phyloP scores from a whole-genome alignment of 2,113 vertebrate species.

The Elachura formosa region DNA sequence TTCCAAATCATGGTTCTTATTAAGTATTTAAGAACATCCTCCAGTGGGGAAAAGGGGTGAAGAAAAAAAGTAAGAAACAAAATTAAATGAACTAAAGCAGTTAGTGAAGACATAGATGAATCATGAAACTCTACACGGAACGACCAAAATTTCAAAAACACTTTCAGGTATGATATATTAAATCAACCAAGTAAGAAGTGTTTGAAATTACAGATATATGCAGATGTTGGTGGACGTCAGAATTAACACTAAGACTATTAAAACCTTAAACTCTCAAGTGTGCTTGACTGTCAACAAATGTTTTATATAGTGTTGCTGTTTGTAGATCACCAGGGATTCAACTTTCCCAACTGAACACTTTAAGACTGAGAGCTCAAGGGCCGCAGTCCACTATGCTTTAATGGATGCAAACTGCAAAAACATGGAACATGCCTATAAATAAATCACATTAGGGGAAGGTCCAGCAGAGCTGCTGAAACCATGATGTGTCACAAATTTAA shows the following conservation, averaged over 20 bases:
- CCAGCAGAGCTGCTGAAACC: neutral
- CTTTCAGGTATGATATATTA: slow-evolving; percentile 65
- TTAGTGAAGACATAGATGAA: slow-evolving; percentile 57
- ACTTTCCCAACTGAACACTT: neutral
- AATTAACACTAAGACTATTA: slow-evolving; percentile 66
- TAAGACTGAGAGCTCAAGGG: neutral
- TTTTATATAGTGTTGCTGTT: neutral
- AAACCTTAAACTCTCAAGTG: slow-evolving; percentile 52
- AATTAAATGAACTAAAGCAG: slow-evolving; percentile 12
- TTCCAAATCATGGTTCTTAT: slow-evolving; percentile 59
- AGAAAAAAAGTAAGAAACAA: neutral
- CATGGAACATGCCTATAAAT: neutral
- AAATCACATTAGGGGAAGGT: neutral
- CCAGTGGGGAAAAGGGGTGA: slow-evolving; percentile 2
- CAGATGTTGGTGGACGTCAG: slow-evolving; percentile 39
- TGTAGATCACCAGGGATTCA: neutral
- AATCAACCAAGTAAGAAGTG: slow-evolving; percentile 58
- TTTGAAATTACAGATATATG: slow-evolving; percentile 47
- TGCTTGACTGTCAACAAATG: slow-evolving; percentile 45
- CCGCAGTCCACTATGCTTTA: neutral
- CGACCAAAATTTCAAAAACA: slow-evolving; percentile 62
- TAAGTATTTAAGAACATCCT: slow-evolving; percentile 67
- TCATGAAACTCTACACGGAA: slow-evolving; percentile 37
- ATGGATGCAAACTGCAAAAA: neutral
- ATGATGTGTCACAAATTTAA: neutral